These are phyloP conservation scores for Platycheirus rosarum DNA, from an alignment of 2,888 invertebrate genomes.

Conservation along the genomic window DNA sequence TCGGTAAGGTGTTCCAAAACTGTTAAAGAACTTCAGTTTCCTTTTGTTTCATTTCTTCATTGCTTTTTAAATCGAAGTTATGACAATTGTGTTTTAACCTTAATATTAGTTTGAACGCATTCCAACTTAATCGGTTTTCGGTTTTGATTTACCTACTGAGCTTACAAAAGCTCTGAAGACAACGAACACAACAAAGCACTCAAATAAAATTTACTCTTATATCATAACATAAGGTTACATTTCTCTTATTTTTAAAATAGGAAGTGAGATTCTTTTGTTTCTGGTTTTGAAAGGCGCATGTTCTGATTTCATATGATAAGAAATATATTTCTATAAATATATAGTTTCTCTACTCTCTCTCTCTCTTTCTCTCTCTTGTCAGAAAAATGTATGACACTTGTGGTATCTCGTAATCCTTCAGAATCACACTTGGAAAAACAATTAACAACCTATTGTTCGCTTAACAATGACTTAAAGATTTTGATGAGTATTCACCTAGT, in stretches of 20 bases:
- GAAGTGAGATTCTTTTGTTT: not conserved
- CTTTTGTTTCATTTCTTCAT: too few relatives aligned
- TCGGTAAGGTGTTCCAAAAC: too few relatives aligned
- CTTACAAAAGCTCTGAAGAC: not conserved
- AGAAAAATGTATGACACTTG: constrained; percentile 32
- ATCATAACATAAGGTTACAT: not conserved
- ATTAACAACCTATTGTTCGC: constrained; percentile 44
- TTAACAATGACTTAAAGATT: constrained; percentile 36
- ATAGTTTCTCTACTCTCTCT: not conserved
- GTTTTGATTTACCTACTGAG: too few relatives aligned
- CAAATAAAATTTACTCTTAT: not conserved
- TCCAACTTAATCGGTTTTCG: too few relatives aligned
- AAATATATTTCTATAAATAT: not conserved
- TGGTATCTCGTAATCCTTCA: not conserved
- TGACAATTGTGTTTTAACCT: too few relatives aligned
- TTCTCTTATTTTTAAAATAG: not conserved
- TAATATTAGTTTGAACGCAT: too few relatives aligned
- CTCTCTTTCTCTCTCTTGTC: constrained; percentile 14
- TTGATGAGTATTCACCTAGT: constrained; percentile 58
- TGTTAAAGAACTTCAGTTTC: too few relatives aligned
- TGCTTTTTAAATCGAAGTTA: too few relatives aligned
- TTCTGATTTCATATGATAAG: not conserved
- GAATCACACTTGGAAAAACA: constrained; percentile 38
- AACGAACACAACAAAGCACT: not conserved
- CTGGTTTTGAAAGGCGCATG: constrained; percentile 2